Evolutionary conservation across 2,888 invertebrate species (phyloP), one percentile per base, ranked within the genome.

Genomic region (Caenorhabditis drosophilae): DNA sequence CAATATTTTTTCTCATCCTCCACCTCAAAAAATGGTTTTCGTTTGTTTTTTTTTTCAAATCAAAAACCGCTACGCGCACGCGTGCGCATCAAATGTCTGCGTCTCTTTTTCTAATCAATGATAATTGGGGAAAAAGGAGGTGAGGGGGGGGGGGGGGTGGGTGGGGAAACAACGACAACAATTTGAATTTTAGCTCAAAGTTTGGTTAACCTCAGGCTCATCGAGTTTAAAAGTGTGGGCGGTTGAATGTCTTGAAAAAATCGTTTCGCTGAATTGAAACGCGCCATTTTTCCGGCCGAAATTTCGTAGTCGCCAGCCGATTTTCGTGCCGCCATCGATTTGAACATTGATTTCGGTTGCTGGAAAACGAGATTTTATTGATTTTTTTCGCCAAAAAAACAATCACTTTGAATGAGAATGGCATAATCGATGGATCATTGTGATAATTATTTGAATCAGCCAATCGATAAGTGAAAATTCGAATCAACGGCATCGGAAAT

Each of bases 371-470:
- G 31, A 31, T 31, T 31, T 9, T 12, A 12, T 31, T n/a, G n/a
- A n/a, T n/a, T n/a, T n/a, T n/a, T n/a, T n/a, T n/a, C n/a, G n/a
- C n/a, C n/a, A n/a, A n/a, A 31, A 12, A 31, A 31, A 31, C 31
- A 31, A 31, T 31, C 12, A 31, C 31, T 12, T 31, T 31, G 31
- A 31, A 31, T 12, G 36, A 36, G 4, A 36, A 36, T 36, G 36
- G 36, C n/a, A n/a, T 36, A 36, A 36, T n/a, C 26, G 60, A 46
- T 0, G 60, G 60, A 49, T 60, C 60, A 34, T 60, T 48, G 25
- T 60, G 54, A 31, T 60, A 60, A 38, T 49, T 60, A 23, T 53
- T 38, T 27, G 53, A 34, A 4, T 51, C 34, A 20, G 60, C 50
- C 25, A 60, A 23, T 12, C 54, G 60, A 7, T 36, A 36, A 4